These are phyloP conservation scores for Odontomachus brunneus DNA, from an alignment of 1,140 invertebrate species.

Conservation along the genomic window DNA sequence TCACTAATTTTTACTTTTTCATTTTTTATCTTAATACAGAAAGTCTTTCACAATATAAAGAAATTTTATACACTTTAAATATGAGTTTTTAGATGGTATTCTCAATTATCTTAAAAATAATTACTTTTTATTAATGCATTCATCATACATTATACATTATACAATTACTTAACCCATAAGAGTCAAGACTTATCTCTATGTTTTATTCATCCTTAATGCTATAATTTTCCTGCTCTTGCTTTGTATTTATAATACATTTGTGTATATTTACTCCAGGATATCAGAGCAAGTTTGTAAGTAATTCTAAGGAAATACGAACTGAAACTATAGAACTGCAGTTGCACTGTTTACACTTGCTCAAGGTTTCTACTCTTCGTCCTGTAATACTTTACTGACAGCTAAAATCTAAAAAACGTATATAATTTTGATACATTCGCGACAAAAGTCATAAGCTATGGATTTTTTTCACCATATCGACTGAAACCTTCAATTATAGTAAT, in stretches of 20 bases:
- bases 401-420: constrained; percentile 49
- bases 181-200: constrained; percentile 76
- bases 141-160: constrained; percentile 83
- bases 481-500: constrained; percentile 38
- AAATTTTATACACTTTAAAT: background rate
- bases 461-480: constrained; percentile 32
- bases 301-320: constrained; percentile 60
- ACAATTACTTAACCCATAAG: constrained; percentile 78
- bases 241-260: constrained; percentile 75
- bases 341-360: constrained; percentile 44
- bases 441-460: constrained; percentile 31
- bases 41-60: too few species aligned
- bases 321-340: constrained; percentile 57
- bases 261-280: constrained; percentile 70
- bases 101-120: constrained; percentile 84
- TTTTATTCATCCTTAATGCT: constrained; percentile 72
- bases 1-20: too few species aligned
- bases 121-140: constrained; percentile 84
- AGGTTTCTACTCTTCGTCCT: constrained; percentile 26
- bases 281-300: constrained; percentile 69
- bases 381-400: constrained; percentile 55
- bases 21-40: too few species aligned
- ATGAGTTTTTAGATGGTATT: constrained; percentile 18
- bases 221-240: constrained; percentile 67
- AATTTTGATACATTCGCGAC: constrained; percentile 52